Conservation (phyloP, 2,888 invertebrate genomes). For the Drosophila mimica region DNA sequence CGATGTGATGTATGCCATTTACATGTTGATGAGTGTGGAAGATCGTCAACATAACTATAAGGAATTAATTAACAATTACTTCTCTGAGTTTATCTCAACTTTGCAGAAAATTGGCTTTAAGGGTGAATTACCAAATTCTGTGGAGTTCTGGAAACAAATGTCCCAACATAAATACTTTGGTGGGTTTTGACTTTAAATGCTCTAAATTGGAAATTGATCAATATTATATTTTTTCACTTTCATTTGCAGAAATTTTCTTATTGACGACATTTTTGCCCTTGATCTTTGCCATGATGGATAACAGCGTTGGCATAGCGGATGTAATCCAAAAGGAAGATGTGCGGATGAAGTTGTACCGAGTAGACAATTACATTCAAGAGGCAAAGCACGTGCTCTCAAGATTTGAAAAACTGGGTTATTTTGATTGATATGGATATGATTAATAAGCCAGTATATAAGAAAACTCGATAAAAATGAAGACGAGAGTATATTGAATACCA, state of each 20-base stretch:
- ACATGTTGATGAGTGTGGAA: conserved; percentile 60
- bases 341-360: conserved; percentile 5
- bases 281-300: conserved; percentile 8
- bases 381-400: conserved; percentile 26
- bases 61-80: conserved; percentile 48
- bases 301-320: not conserved
- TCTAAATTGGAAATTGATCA: conserved; percentile 45
- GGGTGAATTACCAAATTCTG: conserved; percentile 62
- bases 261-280: conserved; percentile 36
- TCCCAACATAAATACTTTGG: conserved; percentile 51
- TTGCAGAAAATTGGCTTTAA: conserved; percentile 61
- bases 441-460: not conserved
- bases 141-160: conserved; percentile 58
- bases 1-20: conserved; percentile 64
- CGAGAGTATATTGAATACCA: not conserved
- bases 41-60: conserved; percentile 37
- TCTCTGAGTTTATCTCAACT: conserved; percentile 54
- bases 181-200: conserved; percentile 21
- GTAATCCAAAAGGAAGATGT: conserved; percentile 20
- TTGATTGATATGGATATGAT: conserved; percentile 15
- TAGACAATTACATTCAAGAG: conserved; percentile 20
- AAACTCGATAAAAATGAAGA: not conserved
- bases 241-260: conserved; percentile 32
- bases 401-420: conserved; percentile 46
- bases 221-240: not conserved